Evolutionary conservation across 2,113 vertebrate species (phyloP), one percentile per base, ranked within the genome.

Genomic region (Fregetta grallaria): DNA sequence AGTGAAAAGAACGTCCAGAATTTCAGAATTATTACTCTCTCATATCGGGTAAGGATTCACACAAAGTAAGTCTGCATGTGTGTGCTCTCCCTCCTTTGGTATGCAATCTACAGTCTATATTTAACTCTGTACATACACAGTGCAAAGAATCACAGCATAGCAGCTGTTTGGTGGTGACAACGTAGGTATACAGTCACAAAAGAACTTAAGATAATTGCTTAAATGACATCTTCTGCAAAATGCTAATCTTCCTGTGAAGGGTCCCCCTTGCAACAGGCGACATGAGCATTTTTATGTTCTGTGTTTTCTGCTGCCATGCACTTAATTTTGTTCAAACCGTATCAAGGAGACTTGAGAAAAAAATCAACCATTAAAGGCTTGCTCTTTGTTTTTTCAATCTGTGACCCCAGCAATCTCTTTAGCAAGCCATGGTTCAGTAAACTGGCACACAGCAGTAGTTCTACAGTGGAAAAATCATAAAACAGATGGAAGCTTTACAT

Each of bases 401-500:
- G 97, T 98, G 98, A 98, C 98, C 98, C 98, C 97, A 93, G 97
- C 98, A 97, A 98, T 98, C 98, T 98, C 98, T 98, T 99, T 98
- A 98, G 98, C 98, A 98, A 98, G 98, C 98, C 96, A 97, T 96
- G 98, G 98, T 98, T 98, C 98, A 98, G 98, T 97, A 98, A 98
- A 98, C 98, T 98, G 98, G 98, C 98, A 98, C 98, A 98, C 98
- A 98, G 98, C 98, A 98, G 98, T 98, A 97, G 97, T 96, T 98
- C 97, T 87, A 97, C 98, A 97, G 98, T 98, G 98, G 98, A 98
- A 98, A 98, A 98, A 98, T 98, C 98, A 98, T 98, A 98, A 98
- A 98, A 97, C 98, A 99, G 98, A 98, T 99, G 98, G 98, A 98
- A 98, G 98, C 98, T 98, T 98, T 98, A 98, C 98, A 98, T 98